Evolutionary conservation across 2,888 invertebrate species (phyloP).

Genomic region (Cosmorhoe ocellata): DNA sequence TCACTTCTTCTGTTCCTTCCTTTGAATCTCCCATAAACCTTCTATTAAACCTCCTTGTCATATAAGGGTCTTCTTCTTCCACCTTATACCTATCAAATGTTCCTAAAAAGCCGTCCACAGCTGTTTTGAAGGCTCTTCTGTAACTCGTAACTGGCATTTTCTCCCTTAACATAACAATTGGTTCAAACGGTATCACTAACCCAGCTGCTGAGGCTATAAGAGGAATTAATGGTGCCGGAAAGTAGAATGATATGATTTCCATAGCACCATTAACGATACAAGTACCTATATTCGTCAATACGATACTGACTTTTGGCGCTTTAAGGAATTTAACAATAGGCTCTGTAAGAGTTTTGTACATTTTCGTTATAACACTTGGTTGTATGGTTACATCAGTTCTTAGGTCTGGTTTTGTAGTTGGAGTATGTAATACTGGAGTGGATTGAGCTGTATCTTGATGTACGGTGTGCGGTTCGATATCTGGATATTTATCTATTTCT

Average conservation of each 20-base stretch:
- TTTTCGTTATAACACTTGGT: constrained; percentile 29
- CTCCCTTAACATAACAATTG: constrained; percentile 62
- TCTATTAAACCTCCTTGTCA: constrained; percentile 68
- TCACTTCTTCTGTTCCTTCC: neutral
- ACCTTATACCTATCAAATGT: constrained; percentile 65
- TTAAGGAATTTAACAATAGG: constrained; percentile 47
- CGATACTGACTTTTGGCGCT: constrained; percentile 55
- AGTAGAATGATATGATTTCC: constrained; percentile 63
- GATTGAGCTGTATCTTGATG: neutral
- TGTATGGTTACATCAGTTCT: neutral
- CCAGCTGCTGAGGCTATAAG: constrained; percentile 69
- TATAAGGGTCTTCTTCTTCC: constrained; percentile 64
- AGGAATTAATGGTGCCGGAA: constrained; percentile 70
- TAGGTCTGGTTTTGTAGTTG: neutral
- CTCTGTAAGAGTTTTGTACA: constrained; percentile 45
- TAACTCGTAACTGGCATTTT: constrained; percentile 71
- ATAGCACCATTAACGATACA: constrained; percentile 71
- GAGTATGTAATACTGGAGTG: neutral
- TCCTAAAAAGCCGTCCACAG: constrained; percentile 60
- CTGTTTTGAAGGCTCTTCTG: constrained; percentile 64
- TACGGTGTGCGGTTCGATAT: constrained; percentile 1
- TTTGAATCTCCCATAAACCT: constrained; percentile 49
- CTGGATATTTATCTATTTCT: neutral
- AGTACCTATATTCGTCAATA: constrained; percentile 63
- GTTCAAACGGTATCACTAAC: constrained; percentile 70